Conservation (phyloP, 1,140 invertebrate genomes). For the Bombus sylvicola region DNA sequence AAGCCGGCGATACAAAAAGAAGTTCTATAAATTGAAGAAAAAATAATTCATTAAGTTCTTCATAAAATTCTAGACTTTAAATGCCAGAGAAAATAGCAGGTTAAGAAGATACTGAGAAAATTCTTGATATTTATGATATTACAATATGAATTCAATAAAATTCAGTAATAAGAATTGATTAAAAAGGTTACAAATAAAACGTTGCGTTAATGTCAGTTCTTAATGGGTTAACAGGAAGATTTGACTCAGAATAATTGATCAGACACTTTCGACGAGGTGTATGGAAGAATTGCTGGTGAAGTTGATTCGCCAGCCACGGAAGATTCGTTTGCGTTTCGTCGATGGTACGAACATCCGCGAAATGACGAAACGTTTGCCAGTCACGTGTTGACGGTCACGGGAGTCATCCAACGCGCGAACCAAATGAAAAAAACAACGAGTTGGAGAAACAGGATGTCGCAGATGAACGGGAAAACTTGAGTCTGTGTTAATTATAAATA, state of each 20-base stretch:
- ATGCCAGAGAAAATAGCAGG: too few relatives aligned
- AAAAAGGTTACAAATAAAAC: not conserved
- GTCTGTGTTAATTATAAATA: slow-evolving; percentile 65
- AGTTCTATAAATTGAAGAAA: not conserved
- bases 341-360: slow-evolving; percentile 38
- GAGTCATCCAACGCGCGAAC: slow-evolving; percentile 1
- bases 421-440: slow-evolving; percentile 54
- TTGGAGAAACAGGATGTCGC: slow-evolving; percentile 74
- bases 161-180: not conserved
- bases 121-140: too few relatives aligned
- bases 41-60: not conserved
- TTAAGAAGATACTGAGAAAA: too few relatives aligned
- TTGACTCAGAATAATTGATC: not conserved
- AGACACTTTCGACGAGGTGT: not conserved
- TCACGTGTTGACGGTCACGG: slow-evolving; percentile 66
- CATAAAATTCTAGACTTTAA: too few relatives aligned
- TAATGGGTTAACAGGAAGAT: not conserved
- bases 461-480: slow-evolving; percentile 42
- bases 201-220: not conserved
- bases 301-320: not conserved
- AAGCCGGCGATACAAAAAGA: too few relatives aligned
- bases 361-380: slow-evolving; percentile 58
- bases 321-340: not conserved
- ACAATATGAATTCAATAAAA: not conserved
- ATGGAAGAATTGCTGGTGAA: not conserved